phyloP scores from a whole-genome alignment of 2,113 vertebrate genomes.

The Syrmaticus mikado region DNA sequence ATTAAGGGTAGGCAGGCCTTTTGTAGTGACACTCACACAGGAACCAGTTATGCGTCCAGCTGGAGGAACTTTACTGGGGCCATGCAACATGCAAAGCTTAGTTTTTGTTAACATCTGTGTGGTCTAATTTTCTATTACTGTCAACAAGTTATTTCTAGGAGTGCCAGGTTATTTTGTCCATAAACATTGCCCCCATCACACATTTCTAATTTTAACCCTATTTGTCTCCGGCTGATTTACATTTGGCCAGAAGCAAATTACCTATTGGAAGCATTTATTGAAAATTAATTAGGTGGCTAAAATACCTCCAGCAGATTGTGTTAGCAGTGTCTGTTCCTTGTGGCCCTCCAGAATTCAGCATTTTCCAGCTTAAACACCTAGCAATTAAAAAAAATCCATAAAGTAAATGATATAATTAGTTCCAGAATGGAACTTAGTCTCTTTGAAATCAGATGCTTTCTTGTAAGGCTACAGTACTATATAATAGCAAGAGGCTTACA shows the following conservation, averaged over 20 bases:
- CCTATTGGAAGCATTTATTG: slow-evolving; percentile 83
- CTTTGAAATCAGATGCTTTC: slow-evolving; percentile 82
- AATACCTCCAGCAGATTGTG: slow-evolving; percentile 77
- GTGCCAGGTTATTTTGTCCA: slow-evolving; percentile 80
- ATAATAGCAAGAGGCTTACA: slow-evolving; percentile 70
- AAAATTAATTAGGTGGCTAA: slow-evolving; percentile 86
- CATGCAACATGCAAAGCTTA: neutral
- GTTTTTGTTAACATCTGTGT: slow-evolving; percentile 70
- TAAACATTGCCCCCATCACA: slow-evolving; percentile 80
- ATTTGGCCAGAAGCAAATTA: slow-evolving; percentile 79
- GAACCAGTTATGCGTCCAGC: neutral
- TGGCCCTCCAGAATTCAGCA: slow-evolving; percentile 64
- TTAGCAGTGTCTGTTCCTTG: slow-evolving; percentile 71
- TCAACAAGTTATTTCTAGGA: slow-evolving; percentile 78
- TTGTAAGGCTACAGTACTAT: slow-evolving; percentile 58
- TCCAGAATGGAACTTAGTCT: slow-evolving; percentile 78
- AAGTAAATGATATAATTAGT: slow-evolving; percentile 82
- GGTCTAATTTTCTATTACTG: slow-evolving; percentile 78
- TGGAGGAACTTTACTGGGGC: neutral
- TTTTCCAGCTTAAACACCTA: slow-evolving; percentile 83
- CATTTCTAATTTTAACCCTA: slow-evolving; percentile 82
- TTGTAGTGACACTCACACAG: neutral
- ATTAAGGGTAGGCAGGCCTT: neutral
- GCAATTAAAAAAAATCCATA: slow-evolving; percentile 80
- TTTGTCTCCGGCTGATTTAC: slow-evolving; percentile 85